A percentile compares a stretch with the other conserved stretches of the same genome.
Evolutionary conservation across 2,888 invertebrate genomes (phyloP).

Genomic region (Operophtera brumata): DNA sequence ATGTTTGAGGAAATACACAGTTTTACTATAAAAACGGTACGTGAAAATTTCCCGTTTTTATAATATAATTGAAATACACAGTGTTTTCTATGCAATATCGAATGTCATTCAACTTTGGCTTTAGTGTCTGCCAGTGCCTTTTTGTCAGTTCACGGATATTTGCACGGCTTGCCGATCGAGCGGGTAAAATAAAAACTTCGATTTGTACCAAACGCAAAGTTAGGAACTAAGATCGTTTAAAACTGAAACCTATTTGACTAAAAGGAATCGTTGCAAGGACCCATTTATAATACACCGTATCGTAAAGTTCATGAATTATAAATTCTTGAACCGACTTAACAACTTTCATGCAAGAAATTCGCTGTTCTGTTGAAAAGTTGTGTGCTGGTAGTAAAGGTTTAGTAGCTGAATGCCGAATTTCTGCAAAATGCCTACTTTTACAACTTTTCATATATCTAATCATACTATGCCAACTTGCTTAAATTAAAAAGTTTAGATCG

Average conservation of each 20-base stretch:
- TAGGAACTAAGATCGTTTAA: slow-evolving; percentile 31
- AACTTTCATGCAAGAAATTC: slow-evolving; percentile 4
- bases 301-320: slow-evolving; percentile 31
- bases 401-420: too few relatives aligned
- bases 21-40: too few relatives aligned
- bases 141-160: neutral
- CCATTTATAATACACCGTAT: slow-evolving; percentile 25
- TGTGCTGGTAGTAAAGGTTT: too few relatives aligned
- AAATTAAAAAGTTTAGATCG: too few relatives aligned
- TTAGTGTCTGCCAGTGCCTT: neutral
- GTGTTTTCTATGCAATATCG: too few relatives aligned
- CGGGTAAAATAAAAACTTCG: slow-evolving; percentile 10
- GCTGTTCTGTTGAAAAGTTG: slow-evolving; percentile 5
- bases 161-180: neutral
- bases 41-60: too few relatives aligned
- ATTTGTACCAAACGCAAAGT: slow-evolving; percentile 23
- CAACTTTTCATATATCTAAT: too few relatives aligned
- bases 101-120: too few relatives aligned
- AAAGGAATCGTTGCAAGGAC: slow-evolving; percentile 27
- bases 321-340: slow-evolving; percentile 20
- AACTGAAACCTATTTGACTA: slow-evolving; percentile 28
- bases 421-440: too few relatives aligned
- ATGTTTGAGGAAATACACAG: too few relatives aligned
- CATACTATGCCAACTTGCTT: too few relatives aligned
- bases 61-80: too few relatives aligned